A percentile compares a stretch with the other conserved stretches of the same genome.
Evolutionary conservation across 2,113 vertebrate species (phyloP).

Genomic region (Perca flavescens): DNA sequence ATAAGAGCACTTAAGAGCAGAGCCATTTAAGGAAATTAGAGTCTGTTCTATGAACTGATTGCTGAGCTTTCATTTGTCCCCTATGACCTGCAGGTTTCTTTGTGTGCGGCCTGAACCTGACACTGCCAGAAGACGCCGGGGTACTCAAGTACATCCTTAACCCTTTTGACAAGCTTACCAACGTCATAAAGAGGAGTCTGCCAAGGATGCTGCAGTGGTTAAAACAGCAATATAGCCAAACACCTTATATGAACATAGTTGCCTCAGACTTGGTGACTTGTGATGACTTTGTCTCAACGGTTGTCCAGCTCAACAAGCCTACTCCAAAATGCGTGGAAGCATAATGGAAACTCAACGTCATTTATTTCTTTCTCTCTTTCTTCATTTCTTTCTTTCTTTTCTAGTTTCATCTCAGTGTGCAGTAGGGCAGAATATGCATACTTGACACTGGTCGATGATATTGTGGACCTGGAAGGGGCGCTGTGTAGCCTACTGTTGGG

Average conservation of each 20-base stretch:
- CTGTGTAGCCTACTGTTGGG: too few species aligned
- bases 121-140: conserved; percentile 37
- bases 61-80: neutral
- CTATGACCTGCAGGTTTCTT: conserved; percentile 56
- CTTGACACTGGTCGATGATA: too few species aligned
- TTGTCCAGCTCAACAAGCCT: conserved; percentile 55
- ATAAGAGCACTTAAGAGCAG: too few species aligned
- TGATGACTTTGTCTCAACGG: conserved; percentile 44
- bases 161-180: conserved; percentile 30
- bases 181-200: conserved; percentile 34
- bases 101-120: conserved; percentile 74
- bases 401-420: too few species aligned
- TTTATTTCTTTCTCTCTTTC: neutral
- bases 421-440: too few species aligned
- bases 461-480: too few species aligned
- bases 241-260: conserved; percentile 52
- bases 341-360: neutral
- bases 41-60: neutral
- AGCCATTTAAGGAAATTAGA: neutral
- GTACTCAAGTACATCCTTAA: conserved; percentile 60
- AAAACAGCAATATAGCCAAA: neutral
- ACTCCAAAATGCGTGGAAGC: neutral
- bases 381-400: neutral
- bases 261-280: conserved; percentile 68
- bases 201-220: conserved; percentile 56